Evolutionary conservation across 2,797 vertebrate genomes (phyloP).

Genomic region (Chiloscyllium punctatum): DNA sequence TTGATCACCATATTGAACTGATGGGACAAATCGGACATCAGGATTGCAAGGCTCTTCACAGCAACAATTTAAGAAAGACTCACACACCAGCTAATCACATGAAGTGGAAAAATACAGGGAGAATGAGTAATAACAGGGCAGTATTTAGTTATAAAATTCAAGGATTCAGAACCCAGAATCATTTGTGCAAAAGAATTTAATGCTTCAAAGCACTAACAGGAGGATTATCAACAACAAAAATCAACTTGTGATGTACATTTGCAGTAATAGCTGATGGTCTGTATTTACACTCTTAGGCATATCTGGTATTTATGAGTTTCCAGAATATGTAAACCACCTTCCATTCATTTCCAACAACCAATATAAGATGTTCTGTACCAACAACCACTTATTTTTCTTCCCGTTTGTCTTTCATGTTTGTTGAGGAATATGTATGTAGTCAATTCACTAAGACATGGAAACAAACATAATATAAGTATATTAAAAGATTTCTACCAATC

Average conservation of each 20-base stretch:
- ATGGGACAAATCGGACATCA: neutral
- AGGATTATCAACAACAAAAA: neutral
- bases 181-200: neutral
- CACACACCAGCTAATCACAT: neutral
- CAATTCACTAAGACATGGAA: too few relatives aligned
- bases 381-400: neutral
- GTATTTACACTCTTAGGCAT: neutral
- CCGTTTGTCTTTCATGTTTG: too few relatives aligned
- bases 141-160: neutral
- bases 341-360: neutral
- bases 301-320: neutral
- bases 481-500: too few relatives aligned
- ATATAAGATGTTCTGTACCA: too few relatives aligned
- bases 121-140: neutral
- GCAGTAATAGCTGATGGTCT: too few relatives aligned
- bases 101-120: neutral
- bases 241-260: neutral
- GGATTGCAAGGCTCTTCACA: neutral
- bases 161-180: neutral
- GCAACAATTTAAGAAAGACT: neutral
- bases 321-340: neutral
- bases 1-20: neutral
- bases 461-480: too few relatives aligned
- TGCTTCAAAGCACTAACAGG: neutral
- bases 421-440: too few relatives aligned